phyloP scores from a whole-genome alignment of 2,888 invertebrate genomes.

The Saturnia japonica region DNA sequence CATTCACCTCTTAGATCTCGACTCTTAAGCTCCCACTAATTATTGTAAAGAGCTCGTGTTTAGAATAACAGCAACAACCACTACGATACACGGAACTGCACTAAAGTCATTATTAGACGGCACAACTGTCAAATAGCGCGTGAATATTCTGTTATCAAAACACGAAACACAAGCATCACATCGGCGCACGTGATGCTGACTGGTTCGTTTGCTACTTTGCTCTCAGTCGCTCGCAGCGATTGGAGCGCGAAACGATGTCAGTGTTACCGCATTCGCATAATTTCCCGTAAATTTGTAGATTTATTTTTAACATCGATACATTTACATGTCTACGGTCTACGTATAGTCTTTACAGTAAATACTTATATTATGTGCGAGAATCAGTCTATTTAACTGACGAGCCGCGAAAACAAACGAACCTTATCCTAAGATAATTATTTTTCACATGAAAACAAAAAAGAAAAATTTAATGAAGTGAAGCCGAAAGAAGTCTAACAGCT shows the following conservation, averaged over 20 bases:
- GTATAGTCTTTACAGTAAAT: no score
- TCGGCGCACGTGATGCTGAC: constrained; percentile 77
- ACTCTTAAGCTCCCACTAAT: constrained; percentile 57
- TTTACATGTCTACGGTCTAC: no score
- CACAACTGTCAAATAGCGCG: constrained; percentile 76
- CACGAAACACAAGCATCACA: constrained; percentile 60
- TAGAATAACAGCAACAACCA: constrained; percentile 58
- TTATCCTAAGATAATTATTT: not conserved
- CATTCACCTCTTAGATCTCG: constrained; percentile 79
- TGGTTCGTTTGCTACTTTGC: constrained; percentile 59
- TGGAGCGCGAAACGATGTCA: constrained; percentile 55
- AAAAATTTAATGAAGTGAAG: not conserved
- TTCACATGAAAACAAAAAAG: not conserved
- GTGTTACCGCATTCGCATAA: constrained; percentile 54
- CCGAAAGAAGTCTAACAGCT: not conserved
- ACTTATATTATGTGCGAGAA: not conserved
- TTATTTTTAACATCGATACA: constrained; percentile 6
- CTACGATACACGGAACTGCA: constrained; percentile 67
- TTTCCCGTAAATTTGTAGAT: constrained; percentile 50
- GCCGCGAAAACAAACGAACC: not conserved
- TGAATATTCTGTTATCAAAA: constrained; percentile 57
- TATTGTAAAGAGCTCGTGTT: constrained; percentile 53
- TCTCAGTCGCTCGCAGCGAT: constrained; percentile 53
- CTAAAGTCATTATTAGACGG: constrained; percentile 69
- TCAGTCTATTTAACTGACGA: not conserved